Evolutionary conservation across 2,888 invertebrate species (phyloP).

Genomic region (Euphydryas editha): DNA sequence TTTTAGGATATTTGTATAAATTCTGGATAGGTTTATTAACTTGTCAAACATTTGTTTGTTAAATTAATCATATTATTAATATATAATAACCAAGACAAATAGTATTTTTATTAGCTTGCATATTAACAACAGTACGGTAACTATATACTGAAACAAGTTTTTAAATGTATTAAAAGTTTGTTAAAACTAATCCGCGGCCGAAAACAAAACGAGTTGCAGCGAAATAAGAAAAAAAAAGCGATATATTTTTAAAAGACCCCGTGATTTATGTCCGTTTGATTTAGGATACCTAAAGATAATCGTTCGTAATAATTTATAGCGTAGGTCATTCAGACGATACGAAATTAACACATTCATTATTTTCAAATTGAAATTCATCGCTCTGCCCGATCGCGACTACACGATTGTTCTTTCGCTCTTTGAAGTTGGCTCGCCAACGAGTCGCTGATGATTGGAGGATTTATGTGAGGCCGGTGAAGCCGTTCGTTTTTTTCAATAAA

Average conservation of each 20-base stretch:
- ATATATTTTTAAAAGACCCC: constrained; percentile 7
- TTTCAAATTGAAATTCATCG: constrained; percentile 8
- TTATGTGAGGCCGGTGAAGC: not conserved
- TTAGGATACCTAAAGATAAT: constrained; percentile 25
- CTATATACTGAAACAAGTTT: not conserved
- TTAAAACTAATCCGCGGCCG: not conserved
- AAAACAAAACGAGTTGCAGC: constrained; percentile 8
- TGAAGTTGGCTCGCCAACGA: constrained; percentile 2
- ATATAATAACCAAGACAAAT: no score
- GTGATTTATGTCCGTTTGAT: constrained; percentile 21
- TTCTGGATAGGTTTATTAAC: no score
- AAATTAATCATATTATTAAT: no score
- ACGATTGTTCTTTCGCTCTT: not conserved
- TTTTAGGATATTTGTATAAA: no score
- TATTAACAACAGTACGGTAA: not conserved
- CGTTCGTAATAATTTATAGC: constrained; percentile 22
- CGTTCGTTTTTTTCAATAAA: not conserved
- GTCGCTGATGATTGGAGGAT: not conserved
- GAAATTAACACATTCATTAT: constrained; percentile 11
- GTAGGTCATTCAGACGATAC: constrained; percentile 18
- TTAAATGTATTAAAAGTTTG: not conserved
- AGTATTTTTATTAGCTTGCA: not conserved
- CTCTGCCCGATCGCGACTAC: not conserved
- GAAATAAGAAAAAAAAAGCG: constrained; percentile 20
- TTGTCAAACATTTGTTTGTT: no score